A percentile compares a stretch with the other conserved stretches of the same genome.
Evolutionary conservation across 1,140 invertebrate species (phyloP).

Genomic region (Psilanteris sp.): DNA sequence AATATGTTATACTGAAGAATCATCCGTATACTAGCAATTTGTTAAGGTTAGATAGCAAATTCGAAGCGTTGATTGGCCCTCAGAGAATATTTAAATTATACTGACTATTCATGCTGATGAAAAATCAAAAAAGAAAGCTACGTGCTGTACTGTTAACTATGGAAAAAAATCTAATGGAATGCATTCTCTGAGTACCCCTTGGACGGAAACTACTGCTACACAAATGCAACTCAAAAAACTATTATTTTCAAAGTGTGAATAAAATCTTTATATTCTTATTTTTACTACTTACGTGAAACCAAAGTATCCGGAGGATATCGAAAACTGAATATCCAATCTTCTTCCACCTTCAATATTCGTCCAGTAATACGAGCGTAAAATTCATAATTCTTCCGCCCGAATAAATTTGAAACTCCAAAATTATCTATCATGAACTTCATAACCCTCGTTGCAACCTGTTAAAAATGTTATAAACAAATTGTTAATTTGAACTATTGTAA

Average conservation of each 20-base stretch:
- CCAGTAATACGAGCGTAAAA: constrained; percentile 98
- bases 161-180: neutral
- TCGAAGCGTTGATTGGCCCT: constrained; percentile 34
- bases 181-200: no score
- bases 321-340: constrained; percentile 97
- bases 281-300: constrained; percentile 85
- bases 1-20: no score
- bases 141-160: neutral
- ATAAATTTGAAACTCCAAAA: constrained; percentile 96
- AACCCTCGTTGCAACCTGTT: constrained; percentile 92
- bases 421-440: constrained; percentile 98
- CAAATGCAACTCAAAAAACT: constrained; percentile 24
- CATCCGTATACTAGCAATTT: no score
- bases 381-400: constrained; percentile 97
- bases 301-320: constrained; percentile 91
- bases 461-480: constrained; percentile 9
- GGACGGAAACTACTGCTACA: constrained; percentile 24
- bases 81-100: constrained; percentile 1
- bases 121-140: neutral
- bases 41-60: constrained; percentile 29
- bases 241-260: no score
- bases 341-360: constrained; percentile 92
- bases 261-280: no score
- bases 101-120: constrained; percentile 3
- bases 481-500: neutral